These are phyloP conservation scores for Pterocles orientalis DNA, from an alignment of 2,113 vertebrate genomes.

Conservation along the genomic window DNA sequence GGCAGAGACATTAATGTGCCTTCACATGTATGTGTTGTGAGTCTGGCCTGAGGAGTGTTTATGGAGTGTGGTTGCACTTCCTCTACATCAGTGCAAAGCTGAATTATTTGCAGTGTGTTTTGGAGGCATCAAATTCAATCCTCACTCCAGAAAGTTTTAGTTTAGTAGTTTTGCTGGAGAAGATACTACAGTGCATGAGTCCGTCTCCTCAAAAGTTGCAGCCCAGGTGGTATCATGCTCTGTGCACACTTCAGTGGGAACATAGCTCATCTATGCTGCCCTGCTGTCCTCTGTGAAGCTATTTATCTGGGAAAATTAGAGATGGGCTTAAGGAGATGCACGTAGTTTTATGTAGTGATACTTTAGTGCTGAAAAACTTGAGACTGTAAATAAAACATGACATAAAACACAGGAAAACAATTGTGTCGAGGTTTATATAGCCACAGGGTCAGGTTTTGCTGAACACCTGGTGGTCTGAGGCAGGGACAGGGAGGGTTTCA, in stretches of 20 bases:
- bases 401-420: neutral
- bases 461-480: too few relatives aligned
- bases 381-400: neutral
- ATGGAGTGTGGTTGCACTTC: neutral
- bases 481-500: too few relatives aligned
- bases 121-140: neutral
- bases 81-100: neutral
- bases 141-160: neutral
- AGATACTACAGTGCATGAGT: neutral
- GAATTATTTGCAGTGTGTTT: neutral
- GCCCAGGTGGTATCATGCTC: neutral
- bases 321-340: neutral
- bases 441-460: too few relatives aligned
- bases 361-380: neutral
- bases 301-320: neutral
- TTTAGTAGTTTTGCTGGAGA: neutral
- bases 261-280: neutral
- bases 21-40: neutral
- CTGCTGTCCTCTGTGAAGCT: neutral
- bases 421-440: too few relatives aligned
- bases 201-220: neutral
- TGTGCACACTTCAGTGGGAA: neutral
- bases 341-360: neutral
- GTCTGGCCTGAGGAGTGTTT: neutral
- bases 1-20: neutral